Conservation (phyloP, 2,113 vertebrate species). For the Sterrhoptilus dennistouni region DNA sequence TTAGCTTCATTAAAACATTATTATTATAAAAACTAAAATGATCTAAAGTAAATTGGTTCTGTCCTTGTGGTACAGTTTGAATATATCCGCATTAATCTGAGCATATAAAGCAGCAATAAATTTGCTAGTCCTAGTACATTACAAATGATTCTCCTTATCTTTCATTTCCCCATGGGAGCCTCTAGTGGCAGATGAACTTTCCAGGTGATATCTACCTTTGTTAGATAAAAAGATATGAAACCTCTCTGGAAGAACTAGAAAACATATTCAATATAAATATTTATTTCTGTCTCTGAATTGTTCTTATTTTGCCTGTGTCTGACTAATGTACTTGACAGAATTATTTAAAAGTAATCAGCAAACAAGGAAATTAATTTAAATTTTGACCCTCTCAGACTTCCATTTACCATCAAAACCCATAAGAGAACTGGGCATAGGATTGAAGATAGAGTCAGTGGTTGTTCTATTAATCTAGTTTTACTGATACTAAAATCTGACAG, state of each 20-base stretch:
- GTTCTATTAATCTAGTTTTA: conserved; percentile 77
- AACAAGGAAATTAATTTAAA: conserved; percentile 59
- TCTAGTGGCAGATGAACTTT: conserved; percentile 45
- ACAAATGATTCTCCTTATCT: conserved; percentile 46
- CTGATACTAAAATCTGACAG: conserved; percentile 74
- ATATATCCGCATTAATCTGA: conserved; percentile 71
- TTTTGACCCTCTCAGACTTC: conserved; percentile 59
- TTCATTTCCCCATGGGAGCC: conserved; percentile 60
- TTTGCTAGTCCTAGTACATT: conserved; percentile 18
- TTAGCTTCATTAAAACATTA: conserved; percentile 77
- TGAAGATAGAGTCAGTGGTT: conserved; percentile 68
- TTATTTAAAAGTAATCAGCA: conserved; percentile 57
- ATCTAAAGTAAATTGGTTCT: conserved; percentile 74
- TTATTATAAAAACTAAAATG: conserved; percentile 76
- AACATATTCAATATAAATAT: neutral
- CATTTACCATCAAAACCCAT: conserved; percentile 42
- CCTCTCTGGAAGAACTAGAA: neutral
- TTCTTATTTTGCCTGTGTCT: neutral
- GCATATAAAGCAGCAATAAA: conserved; percentile 66
- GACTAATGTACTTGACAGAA: conserved; percentile 19
- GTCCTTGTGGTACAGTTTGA: conserved; percentile 70
- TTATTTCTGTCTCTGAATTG: conserved; percentile 47
- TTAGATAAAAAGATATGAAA: conserved; percentile 10
- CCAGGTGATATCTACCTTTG: neutral
- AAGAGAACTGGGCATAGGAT: conserved; percentile 32